Evolutionary conservation across 2,113 vertebrate genomes (phyloP), one percentile per base, ranked within the genome.

Genomic region (Syngnathoides biaculeatus): DNA sequence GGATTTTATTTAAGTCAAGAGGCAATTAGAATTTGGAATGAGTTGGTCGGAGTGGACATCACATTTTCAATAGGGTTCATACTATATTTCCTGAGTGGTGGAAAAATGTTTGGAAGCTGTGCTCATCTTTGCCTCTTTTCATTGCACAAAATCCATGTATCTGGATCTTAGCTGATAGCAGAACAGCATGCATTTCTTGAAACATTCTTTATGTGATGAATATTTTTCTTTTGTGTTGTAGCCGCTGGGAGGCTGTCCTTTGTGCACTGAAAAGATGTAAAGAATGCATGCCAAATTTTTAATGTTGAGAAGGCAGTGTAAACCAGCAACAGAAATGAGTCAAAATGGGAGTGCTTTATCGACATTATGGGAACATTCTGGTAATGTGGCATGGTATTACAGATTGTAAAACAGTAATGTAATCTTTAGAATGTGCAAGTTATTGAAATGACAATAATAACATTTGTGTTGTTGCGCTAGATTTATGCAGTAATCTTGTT

Each of bases 61-160:
- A 79, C 72, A 78, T 86, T 87, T 92, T 93, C 92, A 93, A 93
- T 93, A 92, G 92, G 92, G 92, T 93, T 93, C 92, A 93, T 93
- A 91, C 89, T 84, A 77, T 89, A 90, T 91, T 88, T 87, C 83
- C 86, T 90, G 84, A 88, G 71, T 84, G 75, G 87, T 84, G 71
- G 74, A 71, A 82, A 69, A 84, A 80, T 77, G 77, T 90, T 84
- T 78, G 78, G 71, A 89, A 84, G 79, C 80, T 83, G 89, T 89
- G 83, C 83, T 91, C 87, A 88, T 86, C 88, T 90, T 89, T 88
- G 85, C 86, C 86, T 90, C 87, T 88, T 90, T 90, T 90, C 87
- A 85, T 84, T 89, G 91, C 91, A 92, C 91, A 91, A 91, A 92
- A 87, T 88, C 83, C 84, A 84, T 79, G 45, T 84, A 81, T 81